Evolutionary conservation across 2,888 invertebrate genomes (phyloP).

Genomic region (Thyatira batis): DNA sequence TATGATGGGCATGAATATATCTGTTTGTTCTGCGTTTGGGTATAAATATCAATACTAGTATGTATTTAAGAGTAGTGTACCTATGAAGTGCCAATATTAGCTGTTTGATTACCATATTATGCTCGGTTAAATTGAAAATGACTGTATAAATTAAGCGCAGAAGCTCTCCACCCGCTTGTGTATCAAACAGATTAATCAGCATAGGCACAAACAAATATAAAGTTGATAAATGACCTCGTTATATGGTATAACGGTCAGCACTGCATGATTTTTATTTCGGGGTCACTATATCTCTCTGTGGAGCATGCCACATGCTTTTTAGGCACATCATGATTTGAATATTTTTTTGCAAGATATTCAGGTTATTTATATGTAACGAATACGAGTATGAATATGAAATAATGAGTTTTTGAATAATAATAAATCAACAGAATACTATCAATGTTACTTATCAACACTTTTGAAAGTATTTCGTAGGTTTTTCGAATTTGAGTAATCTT

Average conservation of each 20-base stretch:
- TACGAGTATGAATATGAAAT: neutral
- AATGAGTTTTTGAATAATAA: neutral
- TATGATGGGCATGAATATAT: too few relatives aligned
- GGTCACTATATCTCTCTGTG: constrained; percentile 71
- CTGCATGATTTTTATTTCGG: constrained; percentile 78
- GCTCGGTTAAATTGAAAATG: too few relatives aligned
- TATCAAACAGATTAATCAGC: constrained; percentile 41
- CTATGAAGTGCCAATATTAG: too few relatives aligned
- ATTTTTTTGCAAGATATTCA: constrained; percentile 35
- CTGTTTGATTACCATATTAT: too few relatives aligned
- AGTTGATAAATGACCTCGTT: constrained; percentile 79
- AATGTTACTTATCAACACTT: too few relatives aligned
- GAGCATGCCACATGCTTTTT: constrained; percentile 70
- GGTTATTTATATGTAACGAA: neutral
- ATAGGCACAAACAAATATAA: constrained; percentile 72
- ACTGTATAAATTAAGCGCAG: too few relatives aligned
- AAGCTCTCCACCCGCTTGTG: neutral
- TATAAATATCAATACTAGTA: too few relatives aligned
- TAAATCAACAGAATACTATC: neutral
- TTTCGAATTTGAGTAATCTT: constrained; percentile 39
- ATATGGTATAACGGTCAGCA: constrained; percentile 71
- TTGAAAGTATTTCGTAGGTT: too few relatives aligned
- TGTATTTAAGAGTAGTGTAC: too few relatives aligned
- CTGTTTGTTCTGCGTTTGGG: too few relatives aligned
- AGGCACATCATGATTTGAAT: constrained; percentile 55